These are phyloP conservation scores for Nilaparvata lugens DNA, from an alignment of 1,140 invertebrate species.

Conservation along the genomic window DNA sequence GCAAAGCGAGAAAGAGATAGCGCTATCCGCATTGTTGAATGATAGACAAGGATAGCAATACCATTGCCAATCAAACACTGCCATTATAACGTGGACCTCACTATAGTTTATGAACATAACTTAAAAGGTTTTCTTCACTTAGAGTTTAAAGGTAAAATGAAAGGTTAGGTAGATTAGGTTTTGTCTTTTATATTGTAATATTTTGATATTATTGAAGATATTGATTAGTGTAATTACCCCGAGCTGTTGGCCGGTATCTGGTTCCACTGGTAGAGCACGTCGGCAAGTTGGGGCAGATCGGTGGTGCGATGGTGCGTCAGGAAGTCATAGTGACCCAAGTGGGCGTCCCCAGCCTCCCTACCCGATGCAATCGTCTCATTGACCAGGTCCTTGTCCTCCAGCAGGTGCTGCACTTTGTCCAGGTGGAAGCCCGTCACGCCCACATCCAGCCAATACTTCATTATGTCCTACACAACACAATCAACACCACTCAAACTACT, in stretches of 20 bases:
- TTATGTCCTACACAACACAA: slow-evolving; percentile 34
- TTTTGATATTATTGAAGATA: too few species aligned
- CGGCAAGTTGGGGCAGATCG: slow-evolving; percentile 46
- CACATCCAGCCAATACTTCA: slow-evolving; percentile 51
- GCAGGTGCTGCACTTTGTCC: slow-evolving; percentile 43
- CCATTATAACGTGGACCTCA: too few species aligned
- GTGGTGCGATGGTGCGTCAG: slow-evolving; percentile 52
- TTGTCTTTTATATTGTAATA: too few species aligned
- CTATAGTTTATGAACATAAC: too few species aligned
- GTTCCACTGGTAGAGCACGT: slow-evolving; percentile 51
- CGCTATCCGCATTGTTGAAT: too few species aligned
- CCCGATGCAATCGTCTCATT: slow-evolving; percentile 28
- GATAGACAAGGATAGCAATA: too few species aligned
- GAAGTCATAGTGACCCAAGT: slow-evolving; percentile 39
- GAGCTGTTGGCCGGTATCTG: slow-evolving; percentile 40
- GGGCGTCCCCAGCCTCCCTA: slow-evolving; percentile 18
- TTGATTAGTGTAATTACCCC: slow-evolving; percentile 35
- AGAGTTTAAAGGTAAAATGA: too few species aligned
- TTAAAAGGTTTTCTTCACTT: too few species aligned
- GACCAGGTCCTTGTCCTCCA: slow-evolving; percentile 35
- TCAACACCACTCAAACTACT: not conserved
- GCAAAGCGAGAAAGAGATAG: too few species aligned
- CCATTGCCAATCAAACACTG: too few species aligned
- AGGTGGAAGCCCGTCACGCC: slow-evolving; percentile 63
- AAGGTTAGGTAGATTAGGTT: too few species aligned